Percentiles rank a stretch among this genome's conserved stretches.
phyloP scores from a whole-genome alignment of 1,140 invertebrate genomes.

The Lucilia sericata region DNA sequence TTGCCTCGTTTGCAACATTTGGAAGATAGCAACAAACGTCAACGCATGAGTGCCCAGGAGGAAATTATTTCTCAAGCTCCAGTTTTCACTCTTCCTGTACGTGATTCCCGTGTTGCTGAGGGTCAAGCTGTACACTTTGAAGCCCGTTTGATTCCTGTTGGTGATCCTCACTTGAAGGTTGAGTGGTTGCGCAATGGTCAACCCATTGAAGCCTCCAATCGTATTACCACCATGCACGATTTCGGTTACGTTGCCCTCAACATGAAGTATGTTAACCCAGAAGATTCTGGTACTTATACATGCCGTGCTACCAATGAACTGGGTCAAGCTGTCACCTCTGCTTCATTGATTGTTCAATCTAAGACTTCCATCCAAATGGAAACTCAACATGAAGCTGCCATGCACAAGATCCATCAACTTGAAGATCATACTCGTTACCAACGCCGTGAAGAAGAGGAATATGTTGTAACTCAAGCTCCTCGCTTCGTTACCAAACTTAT shows the following conservation, averaged over 20 bases:
- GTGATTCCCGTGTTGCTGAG: constrained; percentile 86
- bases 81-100: constrained; percentile 91
- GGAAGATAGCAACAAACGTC: constrained; percentile 83
- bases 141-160: constrained; percentile 94
- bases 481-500: constrained; percentile 88
- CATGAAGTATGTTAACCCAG: constrained; percentile 92
- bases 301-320: constrained; percentile 95
- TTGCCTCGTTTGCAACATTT: constrained; percentile 84
- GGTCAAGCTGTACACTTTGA: constrained; percentile 97
- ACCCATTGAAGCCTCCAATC: constrained; percentile 90
- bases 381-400: constrained; percentile 89
- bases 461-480: constrained; percentile 83
- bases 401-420: constrained; percentile 87
- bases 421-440: constrained; percentile 86
- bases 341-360: constrained; percentile 89
- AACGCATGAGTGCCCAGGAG: constrained; percentile 77
- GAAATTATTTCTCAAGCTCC: constrained; percentile 88
- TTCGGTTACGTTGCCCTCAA: constrained; percentile 96
- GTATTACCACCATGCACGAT: constrained; percentile 93
- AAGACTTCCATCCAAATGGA: constrained; percentile 88
- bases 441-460: constrained; percentile 84
- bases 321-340: constrained; percentile 94
- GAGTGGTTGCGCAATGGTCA: constrained; percentile 95
- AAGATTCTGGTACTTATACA: constrained; percentile 94
- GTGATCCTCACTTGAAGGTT: constrained; percentile 91